These are phyloP conservation scores for Drosophila rhopaloa DNA, from an alignment of 1,140 invertebrate species.

Conservation along the genomic window DNA sequence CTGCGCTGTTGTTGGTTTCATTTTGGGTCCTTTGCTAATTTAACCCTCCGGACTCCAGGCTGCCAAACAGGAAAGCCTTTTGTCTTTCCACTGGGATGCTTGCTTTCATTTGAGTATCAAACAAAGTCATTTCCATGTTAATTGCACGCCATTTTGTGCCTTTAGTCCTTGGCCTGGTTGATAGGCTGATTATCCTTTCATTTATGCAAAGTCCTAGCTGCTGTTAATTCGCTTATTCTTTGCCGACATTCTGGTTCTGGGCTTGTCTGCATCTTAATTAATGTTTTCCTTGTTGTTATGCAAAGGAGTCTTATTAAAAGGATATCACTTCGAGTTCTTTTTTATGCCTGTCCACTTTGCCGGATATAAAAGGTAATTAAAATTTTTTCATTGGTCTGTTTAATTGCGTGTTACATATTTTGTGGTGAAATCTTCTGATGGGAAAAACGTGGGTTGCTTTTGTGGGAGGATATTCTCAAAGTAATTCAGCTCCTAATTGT, in stretches of 20 bases:
- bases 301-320: slow-evolving; percentile 73
- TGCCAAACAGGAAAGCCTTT: slow-evolving; percentile 41
- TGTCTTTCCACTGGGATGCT: slow-evolving; percentile 46
- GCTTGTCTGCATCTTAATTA: slow-evolving; percentile 78
- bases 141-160: slow-evolving; percentile 76
- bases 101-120: slow-evolving; percentile 64
- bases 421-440: slow-evolving; percentile 27
- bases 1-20: slow-evolving; percentile 53
- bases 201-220: slow-evolving; percentile 76
- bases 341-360: slow-evolving; percentile 37
- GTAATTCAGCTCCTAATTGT: background rate
- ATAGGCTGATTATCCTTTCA: slow-evolving; percentile 80
- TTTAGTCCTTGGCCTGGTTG: slow-evolving; percentile 43
- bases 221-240: slow-evolving; percentile 78
- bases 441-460: background rate
- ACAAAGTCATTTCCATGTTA: slow-evolving; percentile 81
- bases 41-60: slow-evolving; percentile 58
- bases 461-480: background rate
- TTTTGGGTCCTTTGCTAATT: slow-evolving; percentile 60
- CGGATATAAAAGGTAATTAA: slow-evolving; percentile 76
- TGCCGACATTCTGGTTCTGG: slow-evolving; percentile 34
- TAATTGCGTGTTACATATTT: slow-evolving; percentile 75
- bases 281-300: slow-evolving; percentile 77
- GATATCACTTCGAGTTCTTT: slow-evolving; percentile 46
- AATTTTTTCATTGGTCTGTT: slow-evolving; percentile 64